A percentile compares a stretch with the other conserved stretches of the same genome.
Evolutionary conservation across 64 coral and sea anemone genomes (phyloP).

Genomic region (Astreopora myriophthalma): DNA sequence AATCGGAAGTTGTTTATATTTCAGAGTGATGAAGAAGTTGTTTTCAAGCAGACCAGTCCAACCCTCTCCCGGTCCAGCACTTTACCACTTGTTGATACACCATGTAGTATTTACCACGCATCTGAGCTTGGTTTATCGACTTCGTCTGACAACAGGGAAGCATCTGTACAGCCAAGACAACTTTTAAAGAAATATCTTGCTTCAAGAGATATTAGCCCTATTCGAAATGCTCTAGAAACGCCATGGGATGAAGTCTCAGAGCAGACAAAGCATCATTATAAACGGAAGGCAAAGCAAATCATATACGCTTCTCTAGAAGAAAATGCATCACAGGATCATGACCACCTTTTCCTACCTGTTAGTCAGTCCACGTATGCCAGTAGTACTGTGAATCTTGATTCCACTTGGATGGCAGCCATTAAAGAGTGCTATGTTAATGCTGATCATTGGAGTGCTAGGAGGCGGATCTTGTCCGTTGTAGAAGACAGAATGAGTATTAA

Average conservation of each 20-base stretch:
- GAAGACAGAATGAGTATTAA: slow-evolving; percentile 8
- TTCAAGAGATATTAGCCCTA: slow-evolving; percentile 12
- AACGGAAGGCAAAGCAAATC: slow-evolving; percentile 33
- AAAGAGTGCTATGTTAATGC: slow-evolving; percentile 47
- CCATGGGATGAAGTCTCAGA: slow-evolving; percentile 48
- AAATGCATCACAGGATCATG: slow-evolving; percentile 30
- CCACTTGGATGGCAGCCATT: background rate
- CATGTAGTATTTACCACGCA: slow-evolving; percentile 32
- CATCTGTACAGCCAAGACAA: background rate
- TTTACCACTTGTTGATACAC: slow-evolving; percentile 34
- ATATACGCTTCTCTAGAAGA: slow-evolving; percentile 19
- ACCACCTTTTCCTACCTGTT: background rate
- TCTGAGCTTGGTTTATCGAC: slow-evolving; percentile 7
- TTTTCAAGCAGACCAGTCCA: background rate
- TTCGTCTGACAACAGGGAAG: background rate
- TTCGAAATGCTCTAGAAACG: background rate
- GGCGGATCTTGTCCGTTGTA: slow-evolving; percentile 28
- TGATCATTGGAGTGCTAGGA: slow-evolving; percentile 33
- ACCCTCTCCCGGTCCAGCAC: background rate
- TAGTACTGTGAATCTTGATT: slow-evolving; percentile 4
- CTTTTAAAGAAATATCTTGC: slow-evolving; percentile 17
- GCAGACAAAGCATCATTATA: slow-evolving; percentile 36
- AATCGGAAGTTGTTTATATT: background rate
- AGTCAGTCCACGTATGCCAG: too few relatives aligned
- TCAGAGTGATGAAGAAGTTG: background rate